Conservation (phyloP, 2,888 invertebrate genomes). For the Cepaea hortensis region DNA sequence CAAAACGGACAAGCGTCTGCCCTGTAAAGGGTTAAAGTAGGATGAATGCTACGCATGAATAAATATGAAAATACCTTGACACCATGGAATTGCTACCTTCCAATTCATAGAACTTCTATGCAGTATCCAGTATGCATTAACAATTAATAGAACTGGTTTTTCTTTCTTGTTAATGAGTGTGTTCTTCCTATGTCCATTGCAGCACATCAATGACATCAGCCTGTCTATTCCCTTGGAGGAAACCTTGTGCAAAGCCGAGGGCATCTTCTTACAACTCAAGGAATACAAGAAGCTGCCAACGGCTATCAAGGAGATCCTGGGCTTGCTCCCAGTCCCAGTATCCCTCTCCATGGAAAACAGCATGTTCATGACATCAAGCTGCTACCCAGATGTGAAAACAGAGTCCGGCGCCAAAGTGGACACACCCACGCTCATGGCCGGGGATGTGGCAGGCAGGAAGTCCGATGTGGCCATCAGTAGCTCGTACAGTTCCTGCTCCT, state of each 20-base stretch:
- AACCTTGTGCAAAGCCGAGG: constrained; percentile 90
- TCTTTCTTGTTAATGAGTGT: too few relatives aligned
- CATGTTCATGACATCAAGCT: constrained; percentile 24
- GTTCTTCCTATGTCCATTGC: constrained; percentile 43
- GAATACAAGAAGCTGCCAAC: constrained; percentile 71
- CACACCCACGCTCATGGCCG: constrained; percentile 12
- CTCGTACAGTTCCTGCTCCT: background rate
- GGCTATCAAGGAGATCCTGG: constrained; percentile 71
- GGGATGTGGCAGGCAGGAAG: background rate
- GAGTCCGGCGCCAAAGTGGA: constrained; percentile 12
- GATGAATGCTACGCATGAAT: too few relatives aligned
- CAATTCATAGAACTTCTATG: too few relatives aligned
- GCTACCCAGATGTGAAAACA: background rate
- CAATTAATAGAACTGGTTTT: too few relatives aligned
- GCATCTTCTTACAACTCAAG: constrained; percentile 90
- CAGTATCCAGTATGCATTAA: too few relatives aligned
- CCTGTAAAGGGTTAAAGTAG: too few relatives aligned
- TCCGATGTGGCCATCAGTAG: constrained; percentile 21
- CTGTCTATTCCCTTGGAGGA: constrained; percentile 89
- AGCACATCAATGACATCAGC: constrained; percentile 97
- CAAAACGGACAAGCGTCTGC: too few relatives aligned
- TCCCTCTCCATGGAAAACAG: constrained; percentile 50
- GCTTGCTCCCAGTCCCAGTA: constrained; percentile 58
- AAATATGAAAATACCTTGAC: too few relatives aligned
- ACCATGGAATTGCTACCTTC: too few relatives aligned